Evolutionary conservation across 2,888 invertebrate species (phyloP).

Genomic region (Schizotus pectinicornis): DNA sequence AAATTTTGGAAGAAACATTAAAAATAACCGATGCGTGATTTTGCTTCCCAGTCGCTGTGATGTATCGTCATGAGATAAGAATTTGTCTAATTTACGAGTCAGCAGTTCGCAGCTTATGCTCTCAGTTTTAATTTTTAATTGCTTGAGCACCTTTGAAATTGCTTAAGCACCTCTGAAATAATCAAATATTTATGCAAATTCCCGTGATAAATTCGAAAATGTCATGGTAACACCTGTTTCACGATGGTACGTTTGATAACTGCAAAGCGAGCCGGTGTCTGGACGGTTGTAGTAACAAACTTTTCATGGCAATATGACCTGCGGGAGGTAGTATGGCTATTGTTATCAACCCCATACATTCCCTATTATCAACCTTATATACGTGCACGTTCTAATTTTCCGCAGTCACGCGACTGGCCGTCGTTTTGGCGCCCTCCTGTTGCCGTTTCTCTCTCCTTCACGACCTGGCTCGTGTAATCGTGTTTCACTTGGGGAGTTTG

Average conservation of each 20-base stretch:
- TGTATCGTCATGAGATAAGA: neutral
- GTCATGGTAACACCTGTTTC: no score
- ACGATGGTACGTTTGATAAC: no score
- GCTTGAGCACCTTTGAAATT: no score
- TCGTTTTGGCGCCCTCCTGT: constrained; percentile 39
- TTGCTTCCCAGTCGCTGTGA: neutral
- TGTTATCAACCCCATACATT: constrained; percentile 35
- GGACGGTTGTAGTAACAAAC: neutral
- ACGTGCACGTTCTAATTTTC: constrained; percentile 40
- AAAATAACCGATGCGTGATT: neutral
- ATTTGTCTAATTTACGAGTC: neutral
- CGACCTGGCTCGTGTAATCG: neutral
- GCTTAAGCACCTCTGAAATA: no score
- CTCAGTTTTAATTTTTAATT: no score
- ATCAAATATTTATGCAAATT: neutral
- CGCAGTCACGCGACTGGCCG: constrained; percentile 39
- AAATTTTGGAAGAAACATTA: constrained; percentile 6
- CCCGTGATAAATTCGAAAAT: neutral
- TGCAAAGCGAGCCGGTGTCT: no score
- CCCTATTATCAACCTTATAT: constrained; percentile 35
- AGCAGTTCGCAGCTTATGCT: neutral
- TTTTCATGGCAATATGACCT: constrained; percentile 24
- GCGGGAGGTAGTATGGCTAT: constrained; percentile 23
- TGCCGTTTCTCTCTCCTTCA: neutral
- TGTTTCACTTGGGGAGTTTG: neutral